These are phyloP conservation scores for Numenius phaeopus DNA, from an alignment of 2,797 vertebrate species.

Conservation along the genomic window DNA sequence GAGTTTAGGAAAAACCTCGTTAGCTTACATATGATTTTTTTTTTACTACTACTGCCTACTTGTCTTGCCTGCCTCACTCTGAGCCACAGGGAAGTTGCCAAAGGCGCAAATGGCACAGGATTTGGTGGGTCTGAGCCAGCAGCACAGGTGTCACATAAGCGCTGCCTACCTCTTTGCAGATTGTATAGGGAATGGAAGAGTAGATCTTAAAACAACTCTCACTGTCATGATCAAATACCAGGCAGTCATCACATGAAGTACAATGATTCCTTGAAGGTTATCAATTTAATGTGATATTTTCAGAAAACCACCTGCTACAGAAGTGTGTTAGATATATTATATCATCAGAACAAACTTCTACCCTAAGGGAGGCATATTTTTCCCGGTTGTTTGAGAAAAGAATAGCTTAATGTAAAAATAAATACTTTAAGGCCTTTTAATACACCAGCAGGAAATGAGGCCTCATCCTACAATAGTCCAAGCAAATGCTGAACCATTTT, in stretches of 20 bases:
- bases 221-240: neutral
- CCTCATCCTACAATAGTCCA: neutral
- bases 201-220: neutral
- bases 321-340: neutral
- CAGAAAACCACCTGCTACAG: slow-evolving; percentile 29
- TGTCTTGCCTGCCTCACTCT: neutral
- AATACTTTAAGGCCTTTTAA: slow-evolving; percentile 23
- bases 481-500: neutral
- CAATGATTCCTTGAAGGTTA: slow-evolving; percentile 11
- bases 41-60: neutral
- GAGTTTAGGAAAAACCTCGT: neutral
- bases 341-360: slow-evolving; percentile 28
- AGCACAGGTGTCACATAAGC: neutral
- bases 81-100: neutral
- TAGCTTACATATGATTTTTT: neutral
- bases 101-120: neutral
- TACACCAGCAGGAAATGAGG: neutral
- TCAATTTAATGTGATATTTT: slow-evolving; percentile 46
- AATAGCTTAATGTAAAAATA: slow-evolving; percentile 34
- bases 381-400: slow-evolving; percentile 27
- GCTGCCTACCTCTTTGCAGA: neutral
- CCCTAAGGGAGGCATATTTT: neutral
- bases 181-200: neutral
- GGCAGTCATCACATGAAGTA: neutral
- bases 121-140: neutral